Conservation (phyloP, 2,113 vertebrate species). For the Antechinus flavipes region DNA sequence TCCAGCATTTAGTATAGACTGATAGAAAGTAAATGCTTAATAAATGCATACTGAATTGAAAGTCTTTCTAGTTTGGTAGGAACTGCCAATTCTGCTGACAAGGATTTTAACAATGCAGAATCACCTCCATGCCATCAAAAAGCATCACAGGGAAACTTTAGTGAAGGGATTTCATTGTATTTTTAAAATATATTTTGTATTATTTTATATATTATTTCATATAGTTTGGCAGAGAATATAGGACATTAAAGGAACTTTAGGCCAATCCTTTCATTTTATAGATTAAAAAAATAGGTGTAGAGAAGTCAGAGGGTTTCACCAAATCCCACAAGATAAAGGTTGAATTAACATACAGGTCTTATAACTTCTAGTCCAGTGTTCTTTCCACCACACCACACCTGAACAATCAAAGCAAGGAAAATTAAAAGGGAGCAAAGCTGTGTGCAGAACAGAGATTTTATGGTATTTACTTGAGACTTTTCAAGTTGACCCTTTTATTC, state of each 20-base stretch:
- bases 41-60: neutral
- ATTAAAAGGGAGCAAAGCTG: neutral
- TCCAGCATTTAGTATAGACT: neutral
- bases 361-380: neutral
- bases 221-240: neutral
- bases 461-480: neutral
- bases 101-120: neutral
- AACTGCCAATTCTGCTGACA: neutral
- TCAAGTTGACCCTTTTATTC: neutral
- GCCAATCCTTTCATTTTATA: neutral
- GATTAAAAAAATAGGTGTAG: neutral
- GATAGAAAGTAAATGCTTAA: neutral
- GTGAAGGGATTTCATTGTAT: neutral
- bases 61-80: neutral
- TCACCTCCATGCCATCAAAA: neutral
- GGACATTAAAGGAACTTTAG: neutral
- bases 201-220: neutral
- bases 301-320: neutral
- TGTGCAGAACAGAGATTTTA: neutral
- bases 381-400: neutral
- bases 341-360: neutral
- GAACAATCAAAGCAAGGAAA: neutral
- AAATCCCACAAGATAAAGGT: neutral
- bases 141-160: neutral
- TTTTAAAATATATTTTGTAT: neutral